Evolutionary conservation across 1,140 invertebrate genomes (phyloP), one percentile per base, ranked within the genome.

Genomic region (Calosoma granatense): DNA sequence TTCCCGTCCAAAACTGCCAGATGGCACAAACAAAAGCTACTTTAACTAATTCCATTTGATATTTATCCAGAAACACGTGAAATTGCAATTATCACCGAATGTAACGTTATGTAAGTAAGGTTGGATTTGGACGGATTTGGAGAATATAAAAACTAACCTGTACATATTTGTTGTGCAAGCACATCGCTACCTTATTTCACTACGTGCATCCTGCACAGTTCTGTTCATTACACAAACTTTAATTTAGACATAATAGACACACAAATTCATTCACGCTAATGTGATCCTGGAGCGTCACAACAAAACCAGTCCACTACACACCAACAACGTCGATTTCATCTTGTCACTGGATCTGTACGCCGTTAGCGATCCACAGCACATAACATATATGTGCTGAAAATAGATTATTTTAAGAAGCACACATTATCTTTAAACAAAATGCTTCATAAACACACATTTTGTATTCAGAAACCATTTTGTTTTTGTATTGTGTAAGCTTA

Each of bases 401-500:
- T 22, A 55, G 43, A 55, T 43, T 47, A 51, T 26, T 53, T 17
- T 12, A 56, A 57, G 43, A 22, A 30, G 54, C 15, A 20, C 59
- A 60, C 56, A 59, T 59, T 62, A 56, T 63, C 61, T 63, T 63
- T 55, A 55, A 59, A 52, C 51, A 66, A 69, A 67, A 67, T 62
- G 63, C 62, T 67, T 63, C 62, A 64, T 67, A 69, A 70, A 70
- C 63, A 65, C 66, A 67, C 62, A 65, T 60, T 51, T 60, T 51
- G 41, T 62, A 65, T 43, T 60, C 21, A 58, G 66, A 60, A 67
- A 70, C 69, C 69, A 70, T 70, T 68, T 70, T 70, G 69, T 70
- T 70, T 70, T 65, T 70, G 51, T 53, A 53, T 53, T 53, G 41
- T 47, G 15, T 47, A 47, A 47, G 41, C 41, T 47, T 9, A 17